Conservation (phyloP, 1,140 invertebrate species). For the Neuroterus valhalla region DNA sequence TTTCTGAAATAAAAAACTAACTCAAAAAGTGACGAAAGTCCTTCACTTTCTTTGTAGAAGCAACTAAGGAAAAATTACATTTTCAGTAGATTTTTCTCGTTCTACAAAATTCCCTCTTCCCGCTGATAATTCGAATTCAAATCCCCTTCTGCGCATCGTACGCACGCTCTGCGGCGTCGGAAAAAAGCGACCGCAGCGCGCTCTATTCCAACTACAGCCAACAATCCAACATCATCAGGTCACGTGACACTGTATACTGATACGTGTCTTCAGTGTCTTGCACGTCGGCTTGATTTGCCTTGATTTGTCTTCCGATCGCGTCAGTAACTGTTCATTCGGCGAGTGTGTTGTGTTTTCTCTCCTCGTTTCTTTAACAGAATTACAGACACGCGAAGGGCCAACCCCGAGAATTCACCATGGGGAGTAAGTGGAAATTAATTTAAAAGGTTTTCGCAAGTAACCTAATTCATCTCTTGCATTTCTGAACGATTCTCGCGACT, state of each 20-base stretch:
- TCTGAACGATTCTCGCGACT: neutral
- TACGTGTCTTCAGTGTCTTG: conserved; percentile 65
- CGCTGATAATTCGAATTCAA: too few relatives aligned
- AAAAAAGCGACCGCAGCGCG: too few relatives aligned
- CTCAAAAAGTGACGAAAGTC: too few relatives aligned
- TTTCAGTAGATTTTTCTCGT: too few relatives aligned
- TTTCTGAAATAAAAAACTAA: too few relatives aligned
- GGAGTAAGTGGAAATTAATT: conserved; percentile 16
- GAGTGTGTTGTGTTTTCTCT: conserved; percentile 22
- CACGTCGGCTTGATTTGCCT: conserved; percentile 66
- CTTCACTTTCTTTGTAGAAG: too few relatives aligned
- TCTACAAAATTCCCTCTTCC: too few relatives aligned
- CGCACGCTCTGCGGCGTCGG: too few relatives aligned
- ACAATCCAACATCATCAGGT: conserved; percentile 71
- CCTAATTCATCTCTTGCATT: conserved; percentile 5
- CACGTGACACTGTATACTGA: conserved; percentile 72
- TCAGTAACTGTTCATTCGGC: conserved; percentile 40
- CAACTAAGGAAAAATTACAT: too few relatives aligned
- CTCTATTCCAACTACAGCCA: too few relatives aligned
- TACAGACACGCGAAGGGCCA: neutral
- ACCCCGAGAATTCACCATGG: conserved; percentile 4
- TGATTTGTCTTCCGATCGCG: conserved; percentile 58
- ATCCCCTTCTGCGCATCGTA: too few relatives aligned
- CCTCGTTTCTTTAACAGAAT: neutral
- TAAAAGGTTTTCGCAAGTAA: neutral